Base-by-base conservation (phyloP, 2,113 vertebrate species). In the Seriola quinqueradiata region DNA sequence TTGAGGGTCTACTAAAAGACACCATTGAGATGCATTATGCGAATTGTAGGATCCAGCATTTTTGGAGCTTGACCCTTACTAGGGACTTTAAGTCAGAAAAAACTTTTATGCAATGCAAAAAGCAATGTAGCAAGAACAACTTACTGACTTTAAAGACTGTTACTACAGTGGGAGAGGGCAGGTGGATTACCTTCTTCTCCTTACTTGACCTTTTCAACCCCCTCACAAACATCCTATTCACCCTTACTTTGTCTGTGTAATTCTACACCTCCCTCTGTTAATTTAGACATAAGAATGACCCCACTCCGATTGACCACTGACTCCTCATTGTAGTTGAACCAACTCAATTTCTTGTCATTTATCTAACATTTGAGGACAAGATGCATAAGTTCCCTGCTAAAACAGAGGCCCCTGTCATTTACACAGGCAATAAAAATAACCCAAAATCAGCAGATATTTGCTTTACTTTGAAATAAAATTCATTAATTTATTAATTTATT, bases 171-270 rank as follows among this genome's bases (percentile, higher is more conserved):
- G 8, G 38, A 28, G 52, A 57, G 25, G 8, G 25, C 0, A 1
- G 28, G 13, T 17, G 19, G 19, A 54, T 25, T 38, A 16, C 67
- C n/a, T 21, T 68, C 17, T 40, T 83, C 32, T 54, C 70, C 74
- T 25, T 36, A 2, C 17, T 13, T 89, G 82, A 89, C 79, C 82
- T 75, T 80, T 85, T 85, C 42, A 79, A 69, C 83, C 79, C 57
- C 60, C 40, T 28, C 11, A 32, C 63, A 25, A 70, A 72, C 54
- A 68, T 68, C 80, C 46, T 34, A 46, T 75, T 81, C 82, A 79
- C 61, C 70, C 32, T 57, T 28, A 54, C 54, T 78, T 67, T 58
- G 46, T 64, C 50, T 38, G 58, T 60, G 90, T 90, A 90, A 93
- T 70, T 54, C 71, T 54, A 90, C 42, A 78, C 84, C n/a, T 13